Evolutionary conservation across 2,113 vertebrate species (phyloP).

Genomic region (Hippopotamus amphibius): DNA sequence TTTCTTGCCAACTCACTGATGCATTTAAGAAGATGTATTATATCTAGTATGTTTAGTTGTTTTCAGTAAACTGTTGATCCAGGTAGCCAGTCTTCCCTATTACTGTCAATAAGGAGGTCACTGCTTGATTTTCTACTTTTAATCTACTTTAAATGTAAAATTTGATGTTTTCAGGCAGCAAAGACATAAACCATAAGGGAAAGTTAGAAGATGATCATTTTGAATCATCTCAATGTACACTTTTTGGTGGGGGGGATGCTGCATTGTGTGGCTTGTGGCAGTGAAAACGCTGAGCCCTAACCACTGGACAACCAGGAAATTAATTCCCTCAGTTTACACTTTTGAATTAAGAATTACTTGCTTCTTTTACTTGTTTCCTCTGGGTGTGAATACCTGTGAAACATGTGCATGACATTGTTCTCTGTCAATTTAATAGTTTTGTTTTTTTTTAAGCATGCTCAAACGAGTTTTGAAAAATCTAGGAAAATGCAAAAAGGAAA

Average conservation of each 20-base stretch:
- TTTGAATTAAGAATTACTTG: conserved; percentile 26
- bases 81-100: not conserved
- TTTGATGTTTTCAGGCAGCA: not conserved
- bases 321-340: not conserved
- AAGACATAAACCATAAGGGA: not conserved
- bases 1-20: not conserved
- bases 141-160: conserved; percentile 53
- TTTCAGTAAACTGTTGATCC: not conserved
- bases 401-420: not conserved
- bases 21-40: not conserved
- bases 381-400: not conserved
- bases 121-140: conserved; percentile 30
- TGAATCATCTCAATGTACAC: not conserved
- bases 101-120: not conserved
- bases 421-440: not conserved
- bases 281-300: not conserved
- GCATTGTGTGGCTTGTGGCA: not conserved
- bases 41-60: not conserved
- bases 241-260: not conserved
- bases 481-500: not conserved
- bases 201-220: conserved; percentile 34
- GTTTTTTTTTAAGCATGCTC: not conserved
- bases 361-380: not conserved
- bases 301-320: not conserved
- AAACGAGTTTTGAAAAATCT: conserved; percentile 37